Conservation (phyloP, 2,888 invertebrate species). For the Netelia fuscicornis region DNA sequence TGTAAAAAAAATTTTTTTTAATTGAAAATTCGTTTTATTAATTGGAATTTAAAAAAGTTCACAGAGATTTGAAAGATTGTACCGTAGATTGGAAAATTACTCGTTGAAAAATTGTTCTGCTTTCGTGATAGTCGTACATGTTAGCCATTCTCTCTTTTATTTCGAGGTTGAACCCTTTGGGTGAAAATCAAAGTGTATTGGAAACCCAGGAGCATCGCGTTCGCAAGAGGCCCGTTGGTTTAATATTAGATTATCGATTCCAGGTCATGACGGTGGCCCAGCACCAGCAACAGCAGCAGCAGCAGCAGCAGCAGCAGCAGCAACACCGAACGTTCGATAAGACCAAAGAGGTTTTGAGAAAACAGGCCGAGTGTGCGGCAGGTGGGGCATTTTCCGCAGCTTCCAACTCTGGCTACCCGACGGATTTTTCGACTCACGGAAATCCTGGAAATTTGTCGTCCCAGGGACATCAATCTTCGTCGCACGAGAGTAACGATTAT, state of each 20-base stretch:
- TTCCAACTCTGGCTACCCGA: slow-evolving; percentile 71
- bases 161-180: slow-evolving; percentile 53
- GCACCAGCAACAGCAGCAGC: slow-evolving; percentile 69
- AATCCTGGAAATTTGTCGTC: slow-evolving; percentile 68
- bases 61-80: too few relatives aligned
- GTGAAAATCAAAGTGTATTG: slow-evolving; percentile 66
- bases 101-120: too few relatives aligned
- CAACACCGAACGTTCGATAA: slow-evolving; percentile 80
- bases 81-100: too few relatives aligned
- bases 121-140: too few relatives aligned
- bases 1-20: too few relatives aligned
- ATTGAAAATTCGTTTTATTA: too few relatives aligned
- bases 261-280: slow-evolving; percentile 77
- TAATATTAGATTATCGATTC: slow-evolving; percentile 73
- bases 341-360: slow-evolving; percentile 80
- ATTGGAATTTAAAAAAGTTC: too few relatives aligned
- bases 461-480: slow-evolving; percentile 62
- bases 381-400: slow-evolving; percentile 72
- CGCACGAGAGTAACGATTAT: slow-evolving; percentile 69
- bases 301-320: slow-evolving; percentile 69
- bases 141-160: neutral
- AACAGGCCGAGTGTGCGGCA: slow-evolving; percentile 77
- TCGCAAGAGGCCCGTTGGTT: slow-evolving; percentile 62
- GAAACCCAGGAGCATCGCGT: slow-evolving; percentile 61
- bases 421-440: slow-evolving; percentile 74